Base-by-base conservation (phyloP, 2,113 vertebrate genomes). In the Pseudonaja textilis region DNA sequence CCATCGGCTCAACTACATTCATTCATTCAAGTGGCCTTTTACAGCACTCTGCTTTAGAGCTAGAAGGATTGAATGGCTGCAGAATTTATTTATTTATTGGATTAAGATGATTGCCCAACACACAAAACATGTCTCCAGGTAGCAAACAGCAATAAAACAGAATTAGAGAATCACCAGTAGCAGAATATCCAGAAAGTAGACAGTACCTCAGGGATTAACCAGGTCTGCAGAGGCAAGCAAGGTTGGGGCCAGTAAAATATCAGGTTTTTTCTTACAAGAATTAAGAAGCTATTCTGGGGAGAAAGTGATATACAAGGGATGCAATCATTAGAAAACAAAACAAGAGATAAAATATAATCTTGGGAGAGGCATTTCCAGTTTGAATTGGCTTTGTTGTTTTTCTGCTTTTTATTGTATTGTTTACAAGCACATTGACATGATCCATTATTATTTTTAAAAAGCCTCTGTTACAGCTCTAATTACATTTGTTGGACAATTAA, bases 401-500 rank as follows among this genome's bases (percentile, higher is more conserved):
- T 89, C 26, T 89, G 20, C 85, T 69, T 69, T 69, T 69, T 34
- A 69, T 34, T 69, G 64, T 69, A 69, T 69, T 89, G 25, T 25
- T 20, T 96, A 74, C 92, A 56, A 20, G 26, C 34, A 54, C 29
- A 52, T n/a, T 4, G 91, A 88, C 23, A 25, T 93, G 91, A 95
- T 91, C 93, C 85, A 59, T 95, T 90, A 94, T 96, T 95, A 96
- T 90, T 94, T 45, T 45, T 5, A 45, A 94, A 97, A 97, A 96
- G 69, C 56, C 93, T 95, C 96, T 89, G 92, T 97, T 96, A 95
- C 91, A 59, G 95, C 93, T 96, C 45, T 89, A 90, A 93, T 91
- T 89, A 88, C 85, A 29, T 97, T 97, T 97, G 95, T 94, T 95
- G 93, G 42, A 93, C 69, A 52, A 95, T 97, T 95, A 98, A 97